Conservation (phyloP, 2,797 vertebrate species). For the Brotula barbata region DNA sequence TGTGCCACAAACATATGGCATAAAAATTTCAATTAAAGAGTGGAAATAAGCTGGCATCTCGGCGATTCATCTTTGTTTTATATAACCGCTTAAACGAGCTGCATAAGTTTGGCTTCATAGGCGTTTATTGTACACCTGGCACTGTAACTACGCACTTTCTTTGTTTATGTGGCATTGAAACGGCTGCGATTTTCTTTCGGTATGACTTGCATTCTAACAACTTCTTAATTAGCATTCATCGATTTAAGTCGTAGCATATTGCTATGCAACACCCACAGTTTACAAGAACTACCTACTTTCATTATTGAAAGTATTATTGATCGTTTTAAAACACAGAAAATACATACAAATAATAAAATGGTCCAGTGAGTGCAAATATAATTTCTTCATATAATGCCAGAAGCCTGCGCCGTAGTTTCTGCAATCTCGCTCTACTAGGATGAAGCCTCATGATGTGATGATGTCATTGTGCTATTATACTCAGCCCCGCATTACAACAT, state of each 20-base stretch:
- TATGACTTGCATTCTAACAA: neutral
- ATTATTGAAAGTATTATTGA: too few relatives aligned
- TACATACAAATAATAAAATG: neutral
- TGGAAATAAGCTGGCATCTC: conserved; percentile 39
- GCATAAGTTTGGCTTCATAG: conserved; percentile 16
- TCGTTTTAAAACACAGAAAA: too few relatives aligned
- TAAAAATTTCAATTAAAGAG: conserved; percentile 41
- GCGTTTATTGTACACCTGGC: conserved; percentile 31
- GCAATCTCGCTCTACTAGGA: too few relatives aligned
- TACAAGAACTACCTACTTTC: neutral
- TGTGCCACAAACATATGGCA: neutral
- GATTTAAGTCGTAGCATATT: conserved; percentile 28
- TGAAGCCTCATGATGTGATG: too few relatives aligned
- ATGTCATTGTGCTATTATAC: too few relatives aligned
- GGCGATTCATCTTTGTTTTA: conserved; percentile 50
- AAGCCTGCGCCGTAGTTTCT: too few relatives aligned
- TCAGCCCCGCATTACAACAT: too few relatives aligned
- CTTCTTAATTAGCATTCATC: conserved; percentile 15
- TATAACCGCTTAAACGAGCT: conserved; percentile 23
- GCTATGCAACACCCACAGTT: too few relatives aligned
- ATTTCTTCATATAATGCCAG: neutral
- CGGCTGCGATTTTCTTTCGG: conserved; percentile 10
- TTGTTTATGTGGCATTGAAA: conserved; percentile 46
- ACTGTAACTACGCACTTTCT: conserved; percentile 8
- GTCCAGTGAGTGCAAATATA: neutral